Evolutionary conservation across 2,888 invertebrate genomes (phyloP).

Genomic region (Lagria hirta): DNA sequence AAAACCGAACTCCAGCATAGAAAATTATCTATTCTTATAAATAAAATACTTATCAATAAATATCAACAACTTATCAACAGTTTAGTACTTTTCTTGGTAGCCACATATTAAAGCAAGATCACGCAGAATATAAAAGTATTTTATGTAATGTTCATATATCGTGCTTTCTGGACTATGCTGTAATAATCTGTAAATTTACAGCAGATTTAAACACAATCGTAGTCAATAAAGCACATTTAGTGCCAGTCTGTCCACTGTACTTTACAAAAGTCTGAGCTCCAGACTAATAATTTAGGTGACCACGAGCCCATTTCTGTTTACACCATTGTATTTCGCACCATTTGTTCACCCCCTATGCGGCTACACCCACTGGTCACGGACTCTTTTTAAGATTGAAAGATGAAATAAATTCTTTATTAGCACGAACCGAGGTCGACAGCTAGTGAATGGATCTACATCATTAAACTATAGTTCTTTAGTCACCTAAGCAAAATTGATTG

Average conservation of each 20-base stretch:
- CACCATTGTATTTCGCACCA: slow-evolving; percentile 29
- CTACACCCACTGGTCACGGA: slow-evolving; percentile 8
- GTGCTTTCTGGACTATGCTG: slow-evolving; percentile 27
- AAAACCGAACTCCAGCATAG: too few species aligned
- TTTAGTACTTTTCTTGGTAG: not conserved
- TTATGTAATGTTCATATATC: slow-evolving; percentile 27
- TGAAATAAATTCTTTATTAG: slow-evolving; percentile 8
- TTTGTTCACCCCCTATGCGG: slow-evolving; percentile 23
- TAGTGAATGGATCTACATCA: too few species aligned
- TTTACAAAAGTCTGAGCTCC: slow-evolving; percentile 25
- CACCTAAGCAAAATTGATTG: too few species aligned
- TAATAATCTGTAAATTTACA: slow-evolving; percentile 43
- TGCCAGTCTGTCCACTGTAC: slow-evolving; percentile 32
- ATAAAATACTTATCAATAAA: too few species aligned
- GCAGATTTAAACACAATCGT: slow-evolving; percentile 38
- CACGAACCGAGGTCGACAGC: slow-evolving; percentile 6
- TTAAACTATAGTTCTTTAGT: too few species aligned
- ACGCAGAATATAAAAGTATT: slow-evolving; percentile 11
- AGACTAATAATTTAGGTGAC: slow-evolving; percentile 41
- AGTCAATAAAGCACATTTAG: slow-evolving; percentile 43
- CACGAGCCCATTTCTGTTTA: slow-evolving; percentile 34
- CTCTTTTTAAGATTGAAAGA: slow-evolving; percentile 3
- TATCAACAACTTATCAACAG: too few species aligned
- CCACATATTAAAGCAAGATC: slow-evolving; percentile 1
- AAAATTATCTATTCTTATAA: too few species aligned